Base-by-base conservation (phyloP, 2,888 invertebrate species). In the Ethmia dodecea region DNA sequence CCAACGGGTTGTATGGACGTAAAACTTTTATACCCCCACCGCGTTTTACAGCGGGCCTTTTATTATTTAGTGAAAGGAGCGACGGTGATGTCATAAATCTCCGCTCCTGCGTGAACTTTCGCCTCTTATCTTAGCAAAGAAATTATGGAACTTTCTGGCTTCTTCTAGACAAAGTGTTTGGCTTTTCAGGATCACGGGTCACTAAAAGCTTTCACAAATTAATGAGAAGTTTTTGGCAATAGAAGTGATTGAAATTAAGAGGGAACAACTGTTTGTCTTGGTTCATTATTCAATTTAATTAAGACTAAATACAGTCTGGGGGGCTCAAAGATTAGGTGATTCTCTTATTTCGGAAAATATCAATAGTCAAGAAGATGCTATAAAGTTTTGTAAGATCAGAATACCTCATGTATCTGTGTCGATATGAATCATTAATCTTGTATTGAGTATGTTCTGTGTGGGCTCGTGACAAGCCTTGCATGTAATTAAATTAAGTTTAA, bases 1-100 rank as follows among this genome's bases (percentile, higher is more conserved):
- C 73, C 73, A 78, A 76, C 81, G 83, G 83, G 81, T 80, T 81
- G 83, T 74, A 75, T 79, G 77, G 71, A 73, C 78, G 78, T 86
- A 81, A 84, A 84, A 84, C 69, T 84, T 86, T 84, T 86, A 86
- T 76, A 76, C 79, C 65, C 63, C 71, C 55, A 66, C 73, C 73
- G 77, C 81, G 81, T 83, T 86, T 84, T 84, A 84, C 81, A 84
- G 80, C 80, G 70, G 72, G 67, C 71, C 80, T 81, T 84, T 84
- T 81, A 84, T 86, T 86, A 86, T 86, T 84, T 86, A 86, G 84
- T 86, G 83, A 83, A 86, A 83, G 80, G 81, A 80, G 74, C 77
- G 73, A 75, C 80, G 79, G 78, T 80, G 80, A 83, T 76, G 83
- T 83, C 81, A 81, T 86, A 86, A 86, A 84, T 86, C 84, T 84